These are phyloP conservation scores for Paedocypris micromegethes DNA, from an alignment of 2,797 vertebrate genomes.

Conservation along the genomic window DNA sequence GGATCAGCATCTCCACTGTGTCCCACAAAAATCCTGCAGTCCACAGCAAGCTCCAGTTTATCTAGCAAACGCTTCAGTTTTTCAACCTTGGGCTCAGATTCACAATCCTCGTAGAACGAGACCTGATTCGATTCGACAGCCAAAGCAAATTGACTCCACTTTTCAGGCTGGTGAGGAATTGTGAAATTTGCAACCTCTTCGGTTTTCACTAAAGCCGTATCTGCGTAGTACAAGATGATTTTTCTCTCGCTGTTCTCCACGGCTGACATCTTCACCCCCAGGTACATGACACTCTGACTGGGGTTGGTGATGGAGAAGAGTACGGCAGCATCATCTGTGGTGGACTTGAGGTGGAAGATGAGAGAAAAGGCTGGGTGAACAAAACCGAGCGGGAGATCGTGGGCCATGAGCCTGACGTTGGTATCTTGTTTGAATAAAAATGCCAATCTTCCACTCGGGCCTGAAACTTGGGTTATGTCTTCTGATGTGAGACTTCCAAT, in stretches of 20 bases:
- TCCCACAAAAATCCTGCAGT: slow-evolving; percentile 82
- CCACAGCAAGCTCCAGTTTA: slow-evolving; percentile 76
- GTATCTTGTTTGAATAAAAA: slow-evolving; percentile 67
- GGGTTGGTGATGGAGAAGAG: slow-evolving; percentile 81
- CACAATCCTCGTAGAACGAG: slow-evolving; percentile 78
- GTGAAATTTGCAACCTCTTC: slow-evolving; percentile 73
- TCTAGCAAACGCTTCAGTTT: slow-evolving; percentile 72
- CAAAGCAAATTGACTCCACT: slow-evolving; percentile 79
- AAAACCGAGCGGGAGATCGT: slow-evolving; percentile 70
- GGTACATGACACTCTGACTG: slow-evolving; percentile 69
- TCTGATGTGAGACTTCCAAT: slow-evolving; percentile 72
- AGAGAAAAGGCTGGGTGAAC: slow-evolving; percentile 87
- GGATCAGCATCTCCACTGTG: slow-evolving; percentile 79
- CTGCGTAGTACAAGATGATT: slow-evolving; percentile 83
- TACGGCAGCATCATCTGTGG: slow-evolving; percentile 61
- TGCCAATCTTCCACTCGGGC: slow-evolving; percentile 58
- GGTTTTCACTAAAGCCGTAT: slow-evolving; percentile 67
- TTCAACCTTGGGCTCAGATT: slow-evolving; percentile 59
- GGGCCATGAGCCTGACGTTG: slow-evolving; percentile 70
- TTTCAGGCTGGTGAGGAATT: slow-evolving; percentile 66
- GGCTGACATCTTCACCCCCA: slow-evolving; percentile 79
- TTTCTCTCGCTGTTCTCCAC: slow-evolving; percentile 62
- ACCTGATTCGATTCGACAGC: slow-evolving; percentile 69
- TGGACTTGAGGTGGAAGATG: slow-evolving; percentile 76
- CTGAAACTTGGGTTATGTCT: slow-evolving; percentile 58